A percentile compares a stretch with the other conserved stretches of the same genome.
Conservation (phyloP, 2,888 invertebrate genomes). For the Amphiduros pacificus region DNA sequence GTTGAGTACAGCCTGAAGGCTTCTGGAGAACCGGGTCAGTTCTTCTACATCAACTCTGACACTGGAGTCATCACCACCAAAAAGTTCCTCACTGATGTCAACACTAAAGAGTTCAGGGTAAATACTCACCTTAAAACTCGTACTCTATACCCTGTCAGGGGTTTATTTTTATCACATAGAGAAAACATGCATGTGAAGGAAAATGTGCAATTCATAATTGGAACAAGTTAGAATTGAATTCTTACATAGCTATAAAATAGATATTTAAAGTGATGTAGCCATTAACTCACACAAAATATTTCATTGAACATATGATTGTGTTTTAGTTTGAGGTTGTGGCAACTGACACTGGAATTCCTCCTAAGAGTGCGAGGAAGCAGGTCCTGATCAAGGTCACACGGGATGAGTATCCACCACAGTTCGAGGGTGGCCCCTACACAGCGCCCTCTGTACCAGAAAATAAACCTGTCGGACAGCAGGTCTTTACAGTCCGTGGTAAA, state of each 20-base stretch:
- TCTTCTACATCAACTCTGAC: constrained; percentile 46
- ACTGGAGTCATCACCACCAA: constrained; percentile 42
- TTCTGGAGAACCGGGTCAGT: constrained; percentile 32
- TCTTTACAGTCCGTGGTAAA: constrained; percentile 23
- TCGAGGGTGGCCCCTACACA: constrained; percentile 34
- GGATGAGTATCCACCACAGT: constrained; percentile 40
- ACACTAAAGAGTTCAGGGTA: constrained; percentile 28
- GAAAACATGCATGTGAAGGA: no score
- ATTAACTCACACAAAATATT: no score
- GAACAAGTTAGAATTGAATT: no score
- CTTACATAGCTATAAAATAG: no score
- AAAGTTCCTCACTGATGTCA: constrained; percentile 34
- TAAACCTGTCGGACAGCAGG: constrained; percentile 21
- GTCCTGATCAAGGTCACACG: constrained; percentile 22
- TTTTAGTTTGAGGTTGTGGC: constrained; percentile 29
- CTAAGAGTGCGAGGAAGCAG: constrained; percentile 9
- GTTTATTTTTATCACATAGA: no score
- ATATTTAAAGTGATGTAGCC: no score
- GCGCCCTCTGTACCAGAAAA: constrained; percentile 24
- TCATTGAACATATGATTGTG: no score
- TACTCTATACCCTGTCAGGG: no score
- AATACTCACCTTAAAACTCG: no score
- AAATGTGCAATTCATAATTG: no score
- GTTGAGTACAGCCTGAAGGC: constrained; percentile 28
- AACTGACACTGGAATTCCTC: constrained; percentile 28